These are phyloP conservation scores for Cygnus olor DNA, from an alignment of 2,797 vertebrate genomes.

Conservation along the genomic window DNA sequence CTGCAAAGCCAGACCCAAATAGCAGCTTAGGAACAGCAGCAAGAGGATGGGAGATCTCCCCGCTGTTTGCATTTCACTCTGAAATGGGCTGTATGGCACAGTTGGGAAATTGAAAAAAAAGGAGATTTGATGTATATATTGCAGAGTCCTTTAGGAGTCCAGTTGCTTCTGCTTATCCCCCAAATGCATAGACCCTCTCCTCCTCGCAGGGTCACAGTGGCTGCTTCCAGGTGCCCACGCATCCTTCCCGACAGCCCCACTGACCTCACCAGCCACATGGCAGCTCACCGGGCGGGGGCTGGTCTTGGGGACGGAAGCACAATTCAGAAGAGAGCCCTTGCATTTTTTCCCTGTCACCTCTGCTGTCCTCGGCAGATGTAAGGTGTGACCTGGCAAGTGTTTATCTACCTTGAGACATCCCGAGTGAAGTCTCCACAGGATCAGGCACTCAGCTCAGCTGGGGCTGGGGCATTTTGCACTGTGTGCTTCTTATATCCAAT, in stretches of 20 bases:
- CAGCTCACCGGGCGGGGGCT: not conserved
- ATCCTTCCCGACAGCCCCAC: not conserved
- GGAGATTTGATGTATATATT: not conserved
- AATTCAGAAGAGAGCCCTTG: not conserved
- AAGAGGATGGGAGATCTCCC: not conserved
- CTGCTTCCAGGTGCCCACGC: not conserved
- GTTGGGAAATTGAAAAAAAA: not conserved
- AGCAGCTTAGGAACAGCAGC: fast-evolving
- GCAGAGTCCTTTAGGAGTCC: not conserved
- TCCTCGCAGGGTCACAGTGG: not conserved
- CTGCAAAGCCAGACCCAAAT: slow-evolving; percentile 11
- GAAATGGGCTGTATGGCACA: not conserved
- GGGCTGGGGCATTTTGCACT: not conserved
- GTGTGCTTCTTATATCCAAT: not conserved
- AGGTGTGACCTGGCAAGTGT: not conserved
- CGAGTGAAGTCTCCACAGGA: not conserved
- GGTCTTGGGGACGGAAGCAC: too few relatives aligned
- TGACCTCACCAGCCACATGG: too few relatives aligned
- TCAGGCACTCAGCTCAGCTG: not conserved
- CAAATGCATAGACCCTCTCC: not conserved
- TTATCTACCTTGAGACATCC: not conserved
- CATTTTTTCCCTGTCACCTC: not conserved
- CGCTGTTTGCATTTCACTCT: not conserved
- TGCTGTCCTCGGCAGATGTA: not conserved
- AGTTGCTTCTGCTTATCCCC: not conserved